These are phyloP conservation scores for Carcina quercana DNA, from an alignment of 2,888 invertebrate genomes.

Conservation along the genomic window DNA sequence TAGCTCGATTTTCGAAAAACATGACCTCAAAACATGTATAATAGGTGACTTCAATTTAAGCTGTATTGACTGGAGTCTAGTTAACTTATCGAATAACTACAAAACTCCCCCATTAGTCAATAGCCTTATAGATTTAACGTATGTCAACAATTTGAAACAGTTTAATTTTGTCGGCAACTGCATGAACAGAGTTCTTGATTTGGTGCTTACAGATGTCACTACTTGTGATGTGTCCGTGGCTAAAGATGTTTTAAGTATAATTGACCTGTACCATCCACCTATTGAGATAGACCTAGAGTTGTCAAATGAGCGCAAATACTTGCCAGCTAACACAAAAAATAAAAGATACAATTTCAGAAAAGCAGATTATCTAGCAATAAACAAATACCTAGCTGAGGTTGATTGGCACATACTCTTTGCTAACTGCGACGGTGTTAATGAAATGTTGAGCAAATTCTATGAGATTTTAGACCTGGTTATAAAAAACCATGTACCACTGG, in stretches of 20 bases:
- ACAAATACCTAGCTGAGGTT: no score
- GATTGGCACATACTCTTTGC: no score
- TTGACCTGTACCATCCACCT: background rate
- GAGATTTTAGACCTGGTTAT: no score
- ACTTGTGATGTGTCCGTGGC: background rate
- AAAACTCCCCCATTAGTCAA: background rate
- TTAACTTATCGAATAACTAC: background rate
- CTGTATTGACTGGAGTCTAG: conserved; percentile 5
- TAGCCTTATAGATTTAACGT: conserved; percentile 1
- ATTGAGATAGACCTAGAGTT: background rate
- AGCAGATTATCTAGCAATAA: no score
- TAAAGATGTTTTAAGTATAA: background rate
- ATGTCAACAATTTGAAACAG: conserved; percentile 6
- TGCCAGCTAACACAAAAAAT: no score
- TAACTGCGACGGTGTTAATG: no score
- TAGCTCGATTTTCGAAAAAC: background rate
- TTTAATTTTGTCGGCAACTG: conserved; percentile 1
- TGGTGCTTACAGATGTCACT: conserved; percentile 3
- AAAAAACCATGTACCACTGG: no score
- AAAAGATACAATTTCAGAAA: no score
- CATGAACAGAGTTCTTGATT: conserved; percentile 2
- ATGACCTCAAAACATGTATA: background rate
- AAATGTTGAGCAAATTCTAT: no score
- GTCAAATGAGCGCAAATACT: no score
- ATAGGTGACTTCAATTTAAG: conserved; percentile 7